phyloP scores from a whole-genome alignment of 2,888 invertebrate genomes.

The Ectemnius lituratus region DNA sequence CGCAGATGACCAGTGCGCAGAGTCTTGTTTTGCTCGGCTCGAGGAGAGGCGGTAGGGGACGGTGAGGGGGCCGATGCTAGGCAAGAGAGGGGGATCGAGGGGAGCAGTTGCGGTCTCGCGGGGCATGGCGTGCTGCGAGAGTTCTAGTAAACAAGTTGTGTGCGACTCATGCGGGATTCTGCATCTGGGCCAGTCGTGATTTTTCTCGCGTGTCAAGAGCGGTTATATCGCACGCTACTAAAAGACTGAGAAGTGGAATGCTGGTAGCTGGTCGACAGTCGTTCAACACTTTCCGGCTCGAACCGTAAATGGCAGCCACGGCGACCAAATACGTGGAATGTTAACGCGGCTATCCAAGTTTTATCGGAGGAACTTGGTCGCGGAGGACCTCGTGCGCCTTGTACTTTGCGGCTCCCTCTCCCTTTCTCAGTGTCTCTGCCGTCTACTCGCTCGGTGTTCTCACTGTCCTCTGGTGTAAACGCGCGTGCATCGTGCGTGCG shows the following conservation, averaged over 20 bases:
- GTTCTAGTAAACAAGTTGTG: constrained; percentile 77
- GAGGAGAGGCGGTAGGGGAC: neutral
- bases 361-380: constrained; percentile 15
- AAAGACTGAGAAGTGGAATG: too few species aligned
- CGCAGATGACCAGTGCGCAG: constrained; percentile 71
- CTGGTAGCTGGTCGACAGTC: too few species aligned
- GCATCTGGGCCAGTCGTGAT: constrained; percentile 62
- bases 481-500: neutral
- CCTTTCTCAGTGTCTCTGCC: too few species aligned
- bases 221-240: neutral
- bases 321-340: constrained; percentile 11
- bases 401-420: constrained; percentile 23
- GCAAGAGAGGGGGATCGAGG: constrained; percentile 23
- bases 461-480: neutral
- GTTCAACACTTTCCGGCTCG: constrained; percentile 15
- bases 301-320: neutral
- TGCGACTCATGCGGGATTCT: constrained; percentile 71
- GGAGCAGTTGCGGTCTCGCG: constrained; percentile 58
- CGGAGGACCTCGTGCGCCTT: constrained; percentile 36
- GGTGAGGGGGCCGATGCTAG: constrained; percentile 20
- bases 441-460: neutral
- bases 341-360: neutral
- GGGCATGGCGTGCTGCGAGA: constrained; percentile 73
- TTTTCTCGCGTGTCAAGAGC: constrained; percentile 55
- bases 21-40: constrained; percentile 73